phyloP scores from a whole-genome alignment of 2,888 invertebrate species.

The Napeogenes inachia region DNA sequence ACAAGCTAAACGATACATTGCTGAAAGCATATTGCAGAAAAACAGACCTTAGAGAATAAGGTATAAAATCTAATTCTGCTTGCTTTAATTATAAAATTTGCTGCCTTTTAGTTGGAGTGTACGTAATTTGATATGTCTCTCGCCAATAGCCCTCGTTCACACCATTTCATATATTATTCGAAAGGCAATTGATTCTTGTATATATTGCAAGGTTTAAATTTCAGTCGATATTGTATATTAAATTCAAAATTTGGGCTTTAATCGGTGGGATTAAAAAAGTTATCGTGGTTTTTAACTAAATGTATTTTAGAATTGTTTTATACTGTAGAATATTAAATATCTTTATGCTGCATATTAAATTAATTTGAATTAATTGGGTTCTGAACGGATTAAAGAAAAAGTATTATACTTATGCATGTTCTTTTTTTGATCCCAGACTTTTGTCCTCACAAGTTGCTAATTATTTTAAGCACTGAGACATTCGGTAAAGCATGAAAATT shows the following conservation, averaged over 20 bases:
- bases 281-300: not conserved
- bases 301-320: not conserved
- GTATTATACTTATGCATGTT: too few species aligned
- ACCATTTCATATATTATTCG: conserved; percentile 34
- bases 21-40: conserved; percentile 8
- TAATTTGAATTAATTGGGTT: too few species aligned
- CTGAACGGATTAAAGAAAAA: too few species aligned
- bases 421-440: too few species aligned
- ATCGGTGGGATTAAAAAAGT: not conserved
- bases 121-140: conserved; percentile 36
- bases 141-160: conserved; percentile 37
- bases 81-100: conserved; percentile 4
- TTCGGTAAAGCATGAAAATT: too few species aligned
- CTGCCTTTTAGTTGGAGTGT: conserved; percentile 18
- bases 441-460: too few species aligned
- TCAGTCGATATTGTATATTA: conserved; percentile 16
- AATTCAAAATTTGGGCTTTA: conserved; percentile 13
- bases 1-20: conserved; percentile 28
- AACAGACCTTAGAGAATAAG: conserved; percentile 17
- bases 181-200: conserved; percentile 29
- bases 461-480: too few species aligned
- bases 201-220: conserved; percentile 22
- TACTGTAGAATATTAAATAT: not conserved
- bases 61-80: conserved; percentile 15
- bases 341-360: too few species aligned